Evolutionary conservation across 2,888 invertebrate genomes (phyloP), one percentile per base, ranked within the genome.

Genomic region (Rotaria sp.): DNA sequence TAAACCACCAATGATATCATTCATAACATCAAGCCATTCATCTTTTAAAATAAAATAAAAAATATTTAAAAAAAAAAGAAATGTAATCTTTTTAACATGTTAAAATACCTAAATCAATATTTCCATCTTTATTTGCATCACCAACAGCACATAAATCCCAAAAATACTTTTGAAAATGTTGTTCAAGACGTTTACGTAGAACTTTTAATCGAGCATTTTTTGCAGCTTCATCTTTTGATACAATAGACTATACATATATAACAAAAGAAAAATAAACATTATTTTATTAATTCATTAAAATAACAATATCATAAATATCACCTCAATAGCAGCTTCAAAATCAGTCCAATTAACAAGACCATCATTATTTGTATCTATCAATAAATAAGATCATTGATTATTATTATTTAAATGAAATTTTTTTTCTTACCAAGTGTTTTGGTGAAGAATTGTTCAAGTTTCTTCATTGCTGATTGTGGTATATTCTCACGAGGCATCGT

Each of bases 21-120:
- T 87, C 75, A 87, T 87, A 41, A 87, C 87, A 87, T 87, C 87
- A 4, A 87, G 84, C 87, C 87, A 87, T 86, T 87, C 87, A 30
- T 87, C 86, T 80, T 45, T 41, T 11, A 1, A 80, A 26, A 13
- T 8, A 35, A 24, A 75, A 11, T 18, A 38, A 24, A 24, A 4
- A 41, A 2, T 15, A 24, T 24, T 5, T 21, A 21, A 2, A 26
- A 38, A 18, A 75, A 4, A 75, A 8, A 5, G 41, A 24, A 24
- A 11, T 50, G 15, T 50, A n/a, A n/a, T n/a, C n/a, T 50, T 15
- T 50, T 2, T 50, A 21, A 11, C 8, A 80, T 45, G 13, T 45
- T 0, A 80, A 80, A 1, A 26, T 41, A 80, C 80, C 80, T 41
- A 86, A 84, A 85, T 87, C 87, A 38, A 87, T 85, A 35, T 84